Evolutionary conservation across 1,140 invertebrate genomes (phyloP).

Genomic region (Ceratosolen fusciceps): DNA sequence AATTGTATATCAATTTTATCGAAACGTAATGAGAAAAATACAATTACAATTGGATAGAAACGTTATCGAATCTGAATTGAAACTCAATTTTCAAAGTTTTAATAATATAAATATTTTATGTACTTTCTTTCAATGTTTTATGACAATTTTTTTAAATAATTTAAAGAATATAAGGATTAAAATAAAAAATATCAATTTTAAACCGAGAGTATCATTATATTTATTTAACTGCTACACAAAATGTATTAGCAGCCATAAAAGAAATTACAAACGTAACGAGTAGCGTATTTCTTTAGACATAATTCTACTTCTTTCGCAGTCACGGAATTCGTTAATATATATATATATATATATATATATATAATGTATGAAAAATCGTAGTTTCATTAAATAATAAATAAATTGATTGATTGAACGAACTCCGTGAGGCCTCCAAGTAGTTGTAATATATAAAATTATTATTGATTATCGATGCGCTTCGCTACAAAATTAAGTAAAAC

Average conservation of each 20-base stretch:
- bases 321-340: constrained; percentile 26
- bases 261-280: constrained; percentile 61
- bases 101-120: not conserved
- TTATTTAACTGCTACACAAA: constrained; percentile 63
- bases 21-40: not conserved
- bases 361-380: constrained; percentile 12
- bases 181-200: constrained; percentile 44
- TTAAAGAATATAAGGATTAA: not conserved
- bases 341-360: not conserved
- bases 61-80: not conserved
- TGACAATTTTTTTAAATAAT: constrained; percentile 10
- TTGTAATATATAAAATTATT: constrained; percentile 57
- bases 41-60: not conserved
- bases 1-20: not conserved
- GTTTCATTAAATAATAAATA: too few species aligned
- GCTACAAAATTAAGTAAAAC: constrained; percentile 45
- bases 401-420: constrained; percentile 26
- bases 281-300: constrained; percentile 58
- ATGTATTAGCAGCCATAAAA: constrained; percentile 53
- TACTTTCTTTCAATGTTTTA: not conserved
- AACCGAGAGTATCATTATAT: constrained; percentile 59
- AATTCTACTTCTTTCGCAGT: constrained; percentile 63
- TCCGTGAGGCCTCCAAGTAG: constrained; percentile 53
- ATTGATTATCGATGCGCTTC: constrained; percentile 58
- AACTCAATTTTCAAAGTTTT: not conserved